Evolutionary conservation across 2,797 vertebrate genomes (phyloP).

Genomic region (Myotis pilosus): DNA sequence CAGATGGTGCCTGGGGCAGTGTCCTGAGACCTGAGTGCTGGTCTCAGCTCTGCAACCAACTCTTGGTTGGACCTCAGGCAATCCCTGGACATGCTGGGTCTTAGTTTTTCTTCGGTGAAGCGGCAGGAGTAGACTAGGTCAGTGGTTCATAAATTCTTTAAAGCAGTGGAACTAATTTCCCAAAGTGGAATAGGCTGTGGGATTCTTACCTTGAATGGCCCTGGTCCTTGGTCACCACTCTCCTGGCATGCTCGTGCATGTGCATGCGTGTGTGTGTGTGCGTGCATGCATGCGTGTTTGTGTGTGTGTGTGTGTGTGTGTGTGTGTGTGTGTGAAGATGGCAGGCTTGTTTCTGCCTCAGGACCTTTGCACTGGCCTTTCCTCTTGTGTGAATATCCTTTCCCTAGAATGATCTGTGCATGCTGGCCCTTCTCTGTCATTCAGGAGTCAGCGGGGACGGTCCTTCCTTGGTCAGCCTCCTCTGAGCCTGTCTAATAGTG

Average conservation of each 20-base stretch:
- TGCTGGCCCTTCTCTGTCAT: background rate
- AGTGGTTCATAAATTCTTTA: background rate
- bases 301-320: background rate
- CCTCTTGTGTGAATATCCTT: background rate
- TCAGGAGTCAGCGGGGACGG: background rate
- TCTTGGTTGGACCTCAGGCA: background rate
- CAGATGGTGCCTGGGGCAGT: background rate
- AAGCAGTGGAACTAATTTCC: background rate
- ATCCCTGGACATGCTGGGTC: fast-evolving
- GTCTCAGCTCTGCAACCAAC: background rate
- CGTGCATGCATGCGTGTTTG: background rate
- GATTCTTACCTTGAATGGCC: background rate
- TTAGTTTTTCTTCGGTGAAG: background rate
- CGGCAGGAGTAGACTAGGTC: background rate
- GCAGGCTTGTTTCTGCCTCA: background rate
- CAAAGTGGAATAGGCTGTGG: background rate
- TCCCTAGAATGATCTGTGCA: background rate
- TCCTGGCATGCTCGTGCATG: background rate
- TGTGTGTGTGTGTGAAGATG: background rate
- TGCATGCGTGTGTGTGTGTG: background rate
- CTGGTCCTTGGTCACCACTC: background rate
- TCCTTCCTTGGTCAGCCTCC: background rate
- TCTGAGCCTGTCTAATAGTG: background rate
- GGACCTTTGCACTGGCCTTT: background rate
- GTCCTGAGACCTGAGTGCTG: background rate